These are phyloP conservation scores for Watsonalla binaria DNA, from an alignment of 2,888 invertebrate genomes.

Conservation along the genomic window DNA sequence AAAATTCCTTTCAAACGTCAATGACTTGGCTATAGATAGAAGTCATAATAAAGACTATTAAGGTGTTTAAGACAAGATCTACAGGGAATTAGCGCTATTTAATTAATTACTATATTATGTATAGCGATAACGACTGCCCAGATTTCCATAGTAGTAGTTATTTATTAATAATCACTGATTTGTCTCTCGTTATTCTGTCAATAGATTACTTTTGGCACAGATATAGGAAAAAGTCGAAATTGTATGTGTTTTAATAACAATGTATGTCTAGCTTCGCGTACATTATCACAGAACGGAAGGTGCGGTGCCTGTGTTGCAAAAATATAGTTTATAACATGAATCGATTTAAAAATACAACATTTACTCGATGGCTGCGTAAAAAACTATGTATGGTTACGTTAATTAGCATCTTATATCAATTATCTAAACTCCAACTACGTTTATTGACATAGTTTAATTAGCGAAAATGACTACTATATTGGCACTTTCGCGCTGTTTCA, in stretches of 20 bases:
- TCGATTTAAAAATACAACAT: constrained; percentile 28
- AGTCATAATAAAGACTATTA: too few relatives aligned
- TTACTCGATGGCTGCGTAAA: constrained; percentile 46
- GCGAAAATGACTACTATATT: constrained; percentile 53
- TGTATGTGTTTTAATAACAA: constrained; percentile 24
- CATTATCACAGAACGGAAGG: constrained; percentile 71
- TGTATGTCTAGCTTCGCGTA: constrained; percentile 48
- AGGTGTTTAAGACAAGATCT: too few relatives aligned
- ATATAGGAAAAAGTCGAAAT: constrained; percentile 52
- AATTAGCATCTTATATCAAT: constrained; percentile 5
- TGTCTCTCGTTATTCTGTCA: constrained; percentile 37
- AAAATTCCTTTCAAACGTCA: too few relatives aligned
- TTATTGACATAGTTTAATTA: constrained; percentile 59
- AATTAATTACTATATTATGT: too few relatives aligned
- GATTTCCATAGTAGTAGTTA: constrained; percentile 1
- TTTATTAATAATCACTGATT: constrained; percentile 32
- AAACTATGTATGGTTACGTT: constrained; percentile 32
- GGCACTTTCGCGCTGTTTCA: constrained; percentile 46
- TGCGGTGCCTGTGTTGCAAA: constrained; percentile 70
- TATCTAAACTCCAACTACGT: constrained; percentile 36
- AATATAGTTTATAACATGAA: constrained; percentile 49
- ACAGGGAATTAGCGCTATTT: too few relatives aligned
- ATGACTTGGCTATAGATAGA: too few relatives aligned
- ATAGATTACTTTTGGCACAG: constrained; percentile 65
- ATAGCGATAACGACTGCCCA: too few relatives aligned